Conservation (phyloP, 2,113 vertebrate species). For the Acrocephalus arundinaceus region DNA sequence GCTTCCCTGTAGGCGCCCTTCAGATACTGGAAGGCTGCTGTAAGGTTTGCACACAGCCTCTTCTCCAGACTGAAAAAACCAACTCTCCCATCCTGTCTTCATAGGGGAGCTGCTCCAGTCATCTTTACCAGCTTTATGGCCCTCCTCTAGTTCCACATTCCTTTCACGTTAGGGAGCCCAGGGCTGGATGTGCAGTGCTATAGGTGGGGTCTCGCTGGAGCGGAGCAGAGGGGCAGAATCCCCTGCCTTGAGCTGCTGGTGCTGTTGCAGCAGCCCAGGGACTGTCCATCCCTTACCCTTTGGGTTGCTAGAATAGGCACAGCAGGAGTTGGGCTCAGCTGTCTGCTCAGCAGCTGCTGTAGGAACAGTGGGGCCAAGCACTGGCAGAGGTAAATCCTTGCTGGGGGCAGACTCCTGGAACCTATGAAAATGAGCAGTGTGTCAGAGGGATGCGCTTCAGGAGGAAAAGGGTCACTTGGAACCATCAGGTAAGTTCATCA, state of each 20-base stretch:
- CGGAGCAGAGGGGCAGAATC: neutral
- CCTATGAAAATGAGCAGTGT: rapidly evolving
- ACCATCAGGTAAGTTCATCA: neutral
- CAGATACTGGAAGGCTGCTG: too few relatives aligned
- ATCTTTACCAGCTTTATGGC: neutral
- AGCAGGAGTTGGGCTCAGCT: rapidly evolving
- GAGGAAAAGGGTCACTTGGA: neutral
- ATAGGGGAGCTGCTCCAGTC: neutral
- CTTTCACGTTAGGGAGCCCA: rapidly evolving
- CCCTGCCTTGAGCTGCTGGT: neutral
- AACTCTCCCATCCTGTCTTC: neutral
- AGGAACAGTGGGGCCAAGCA: neutral
- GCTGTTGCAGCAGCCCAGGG: neutral
- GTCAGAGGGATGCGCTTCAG: neutral
- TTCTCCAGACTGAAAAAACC: neutral
- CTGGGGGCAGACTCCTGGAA: rapidly evolving
- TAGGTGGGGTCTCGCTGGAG: neutral
- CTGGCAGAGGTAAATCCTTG: neutral
- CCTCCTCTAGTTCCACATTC: neutral
- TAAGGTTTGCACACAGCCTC: neutral
- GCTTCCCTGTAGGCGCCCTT: neutral
- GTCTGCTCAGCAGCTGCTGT: neutral
- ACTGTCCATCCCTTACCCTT: neutral
- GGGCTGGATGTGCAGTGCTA: neutral
- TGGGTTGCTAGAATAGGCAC: too few relatives aligned